phyloP scores from a whole-genome alignment of 2,888 invertebrate species.

The Xanthia icteritia region DNA sequence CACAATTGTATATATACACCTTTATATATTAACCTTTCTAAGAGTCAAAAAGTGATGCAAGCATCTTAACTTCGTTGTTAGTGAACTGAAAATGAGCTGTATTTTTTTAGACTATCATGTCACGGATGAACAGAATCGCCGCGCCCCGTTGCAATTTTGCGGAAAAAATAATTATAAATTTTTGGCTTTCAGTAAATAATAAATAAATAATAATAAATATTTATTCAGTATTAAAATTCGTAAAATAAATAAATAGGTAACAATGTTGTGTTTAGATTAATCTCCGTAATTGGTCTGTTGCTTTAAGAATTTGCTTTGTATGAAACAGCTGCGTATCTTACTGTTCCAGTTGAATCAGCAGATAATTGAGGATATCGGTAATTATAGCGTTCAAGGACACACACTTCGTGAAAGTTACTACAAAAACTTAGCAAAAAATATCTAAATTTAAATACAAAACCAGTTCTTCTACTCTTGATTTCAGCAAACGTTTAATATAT shows the following conservation, averaged over 20 bases:
- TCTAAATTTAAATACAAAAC: conserved; percentile 22
- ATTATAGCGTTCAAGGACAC: conserved; percentile 43
- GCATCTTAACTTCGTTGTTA: too few relatives aligned
- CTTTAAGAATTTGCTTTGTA: conserved; percentile 31
- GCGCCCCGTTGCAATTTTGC: background rate
- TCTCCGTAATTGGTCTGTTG: conserved; percentile 25
- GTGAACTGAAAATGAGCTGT: background rate
- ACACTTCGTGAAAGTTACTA: conserved; percentile 35
- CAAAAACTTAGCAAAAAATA: conserved; percentile 14
- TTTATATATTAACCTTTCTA: too few relatives aligned
- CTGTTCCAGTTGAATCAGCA: conserved; percentile 32
- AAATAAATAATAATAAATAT: too few relatives aligned
- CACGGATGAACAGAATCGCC: background rate
- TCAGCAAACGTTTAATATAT: conserved; percentile 36
- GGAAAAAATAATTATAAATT: background rate
- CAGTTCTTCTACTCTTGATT: conserved; percentile 17
- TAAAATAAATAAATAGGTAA: too few relatives aligned
- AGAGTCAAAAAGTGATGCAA: background rate
- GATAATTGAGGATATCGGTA: conserved; percentile 52
- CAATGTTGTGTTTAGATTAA: conserved; percentile 9
- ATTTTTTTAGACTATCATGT: background rate
- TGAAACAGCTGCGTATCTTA: conserved; percentile 29
- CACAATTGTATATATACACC: too few relatives aligned
- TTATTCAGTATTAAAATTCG: too few relatives aligned
- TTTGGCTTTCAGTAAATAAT: conserved; percentile 1